Base-by-base conservation (phyloP, 2,888 invertebrate genomes). In the Clitarchus hookeri region DNA sequence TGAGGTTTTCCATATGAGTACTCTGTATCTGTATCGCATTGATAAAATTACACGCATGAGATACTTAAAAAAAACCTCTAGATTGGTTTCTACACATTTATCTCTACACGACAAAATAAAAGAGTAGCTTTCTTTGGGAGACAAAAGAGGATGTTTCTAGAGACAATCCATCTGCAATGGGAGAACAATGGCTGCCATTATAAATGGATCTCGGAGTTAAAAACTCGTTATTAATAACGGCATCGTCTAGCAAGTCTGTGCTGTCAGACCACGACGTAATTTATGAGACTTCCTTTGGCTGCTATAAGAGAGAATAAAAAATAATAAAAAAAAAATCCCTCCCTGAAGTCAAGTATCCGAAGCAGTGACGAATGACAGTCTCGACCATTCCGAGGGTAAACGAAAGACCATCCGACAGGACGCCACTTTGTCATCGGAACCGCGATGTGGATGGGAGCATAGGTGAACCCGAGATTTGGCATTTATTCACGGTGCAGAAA, bases 331-430 rank as follows among this genome's bases (percentile, higher is more conserved):
- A 26, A 48, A 12, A 48, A 44, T 19, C 48, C 16, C 25, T 44
- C 48, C 11, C 27, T 53, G 48, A 48, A 25, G 53, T 26, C 84
- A 26, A 27, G 84, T 23, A 26, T 44, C 48, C 84, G 53, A 26
- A 25, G 53, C 25, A 26, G 84, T 44, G 53, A 84, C 84, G 84
- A 84, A 44, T 26, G 53, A 27, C 84, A n/a, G 26, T 44, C 53
- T 27, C 84, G 25, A 48, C 19, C 26, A 26, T 25, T 48, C 26
- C 26, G 84, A 25, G 26, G 48, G 84, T 23, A 48, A 84, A 53
- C 26, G 48, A 48, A 44, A 48, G n/a, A 19, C 25, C 9, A 1
- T 36, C 48, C 26, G 84, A n/a, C 25, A 48, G 53, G 48, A 44
- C 48, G 84, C 26, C 26, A 44, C 84, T 26, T 48, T n/a, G 27